phyloP scores from a whole-genome alignment of 2,888 invertebrate species.

The Hydropsyche betteni region DNA sequence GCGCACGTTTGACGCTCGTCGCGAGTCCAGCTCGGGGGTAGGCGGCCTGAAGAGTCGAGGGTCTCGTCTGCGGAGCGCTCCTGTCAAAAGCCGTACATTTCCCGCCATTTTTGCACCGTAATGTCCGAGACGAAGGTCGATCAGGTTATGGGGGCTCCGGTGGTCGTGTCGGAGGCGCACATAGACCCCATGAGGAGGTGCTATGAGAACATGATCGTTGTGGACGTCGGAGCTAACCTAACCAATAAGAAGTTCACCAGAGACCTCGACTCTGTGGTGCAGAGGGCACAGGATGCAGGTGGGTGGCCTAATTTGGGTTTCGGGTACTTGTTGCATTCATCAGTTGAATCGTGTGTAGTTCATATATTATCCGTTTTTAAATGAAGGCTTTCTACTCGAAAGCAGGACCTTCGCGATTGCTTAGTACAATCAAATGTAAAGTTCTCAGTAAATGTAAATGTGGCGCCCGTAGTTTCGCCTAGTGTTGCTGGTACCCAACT shows the following conservation, averaged over 20 bases:
- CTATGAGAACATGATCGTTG: conserved; percentile 90
- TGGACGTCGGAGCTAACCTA: conserved; percentile 92
- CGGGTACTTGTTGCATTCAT: too few relatives aligned
- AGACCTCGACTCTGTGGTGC: conserved; percentile 90
- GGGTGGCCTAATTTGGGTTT: conserved; percentile 52
- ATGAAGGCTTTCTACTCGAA: too few relatives aligned
- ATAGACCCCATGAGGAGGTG: conserved; percentile 74
- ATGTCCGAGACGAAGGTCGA: not conserved
- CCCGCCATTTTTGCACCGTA: not conserved
- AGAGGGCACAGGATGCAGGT: conserved; percentile 93
- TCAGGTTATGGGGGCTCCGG: not conserved
- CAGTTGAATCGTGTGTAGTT: too few relatives aligned
- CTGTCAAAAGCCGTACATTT: too few relatives aligned
- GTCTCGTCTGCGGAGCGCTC: not conserved
- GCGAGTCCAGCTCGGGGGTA: not conserved
- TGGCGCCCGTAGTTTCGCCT: too few relatives aligned
- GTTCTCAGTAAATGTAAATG: too few relatives aligned
- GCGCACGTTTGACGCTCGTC: not conserved
- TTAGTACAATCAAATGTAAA: too few relatives aligned
- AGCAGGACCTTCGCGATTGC: too few relatives aligned
- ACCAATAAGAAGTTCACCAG: conserved; percentile 93
- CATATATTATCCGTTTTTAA: too few relatives aligned
- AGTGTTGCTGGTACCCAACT: too few relatives aligned
- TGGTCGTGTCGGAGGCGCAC: not conserved
- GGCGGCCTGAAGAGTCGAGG: conserved; percentile 1